phyloP scores from a whole-genome alignment of 2,797 vertebrate genomes.

The Spondyliosoma cantharus region DNA sequence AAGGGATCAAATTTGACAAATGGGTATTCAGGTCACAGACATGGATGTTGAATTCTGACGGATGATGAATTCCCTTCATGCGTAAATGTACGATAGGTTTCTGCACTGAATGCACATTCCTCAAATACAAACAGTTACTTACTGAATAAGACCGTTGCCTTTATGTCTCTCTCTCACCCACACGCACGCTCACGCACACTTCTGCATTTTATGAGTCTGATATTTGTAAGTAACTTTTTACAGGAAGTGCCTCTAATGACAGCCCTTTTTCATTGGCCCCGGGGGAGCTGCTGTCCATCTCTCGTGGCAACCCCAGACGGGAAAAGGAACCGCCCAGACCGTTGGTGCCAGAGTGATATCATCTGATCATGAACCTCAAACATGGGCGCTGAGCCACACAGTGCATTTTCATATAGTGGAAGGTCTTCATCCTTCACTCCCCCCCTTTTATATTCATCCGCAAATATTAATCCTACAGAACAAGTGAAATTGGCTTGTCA shows the following conservation, averaged over 20 bases:
- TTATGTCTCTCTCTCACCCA: constrained; percentile 11
- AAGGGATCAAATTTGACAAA: constrained; percentile 54
- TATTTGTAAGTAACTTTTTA: constrained; percentile 79
- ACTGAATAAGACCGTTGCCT: not conserved
- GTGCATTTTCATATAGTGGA: constrained; percentile 80
- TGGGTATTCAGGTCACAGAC: constrained; percentile 42
- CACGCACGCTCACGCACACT: constrained; percentile 11
- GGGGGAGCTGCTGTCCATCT: constrained; percentile 75
- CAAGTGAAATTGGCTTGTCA: constrained; percentile 75
- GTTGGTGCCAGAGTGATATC: constrained; percentile 77
- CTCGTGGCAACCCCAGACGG: constrained; percentile 70
- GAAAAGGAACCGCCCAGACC: constrained; percentile 75
- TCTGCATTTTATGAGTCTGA: constrained; percentile 65
- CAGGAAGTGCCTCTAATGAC: constrained; percentile 76
- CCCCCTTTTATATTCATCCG: constrained; percentile 61
- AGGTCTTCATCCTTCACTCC: constrained; percentile 68
- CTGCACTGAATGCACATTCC: not conserved
- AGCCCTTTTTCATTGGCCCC: constrained; percentile 66
- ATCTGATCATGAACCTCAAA: constrained; percentile 76
- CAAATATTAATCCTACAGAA: constrained; percentile 79
- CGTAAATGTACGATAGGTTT: not conserved
- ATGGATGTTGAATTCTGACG: constrained; percentile 33
- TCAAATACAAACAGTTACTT: constrained; percentile 26
- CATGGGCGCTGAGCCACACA: constrained; percentile 72
- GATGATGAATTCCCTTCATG: constrained; percentile 22